A percentile compares a stretch with the other conserved stretches of the same genome.
Evolutionary conservation across 53 echinoderm and acorn worm genomes (phyloP).

Genomic region (Holothuria leucospilota): DNA sequence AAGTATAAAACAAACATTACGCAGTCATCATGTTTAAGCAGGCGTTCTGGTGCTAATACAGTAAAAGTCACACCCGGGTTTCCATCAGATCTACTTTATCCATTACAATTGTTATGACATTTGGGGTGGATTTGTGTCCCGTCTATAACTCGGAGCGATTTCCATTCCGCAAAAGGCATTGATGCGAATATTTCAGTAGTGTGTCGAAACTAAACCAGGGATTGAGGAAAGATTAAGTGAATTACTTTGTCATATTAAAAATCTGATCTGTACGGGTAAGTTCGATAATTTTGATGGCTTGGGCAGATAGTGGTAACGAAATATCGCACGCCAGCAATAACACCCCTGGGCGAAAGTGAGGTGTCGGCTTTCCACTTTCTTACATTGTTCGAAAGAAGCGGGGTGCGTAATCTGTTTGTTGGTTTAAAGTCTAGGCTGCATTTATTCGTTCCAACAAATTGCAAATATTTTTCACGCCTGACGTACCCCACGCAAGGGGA

Average conservation of each 20-base stretch:
- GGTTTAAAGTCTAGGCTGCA: slow-evolving; percentile 30
- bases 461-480: slow-evolving; percentile 43
- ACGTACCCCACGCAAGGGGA: slow-evolving; percentile 32
- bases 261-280: slow-evolving; percentile 16
- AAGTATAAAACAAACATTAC: too few relatives aligned
- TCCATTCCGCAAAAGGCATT: neutral
- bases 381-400: slow-evolving; percentile 1
- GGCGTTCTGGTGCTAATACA: too few relatives aligned
- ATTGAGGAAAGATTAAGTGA: slow-evolving; percentile 32
- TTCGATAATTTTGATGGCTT: slow-evolving; percentile 21
- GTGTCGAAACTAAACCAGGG: slow-evolving; percentile 16
- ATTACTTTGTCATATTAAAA: slow-evolving; percentile 43
- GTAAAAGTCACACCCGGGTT: too few relatives aligned
- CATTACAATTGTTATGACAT: too few relatives aligned
- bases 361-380: slow-evolving; percentile 15
- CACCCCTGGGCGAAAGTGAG: slow-evolving; percentile 14
- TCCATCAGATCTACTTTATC: too few relatives aligned
- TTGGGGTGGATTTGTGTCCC: too few relatives aligned
- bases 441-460: slow-evolving; percentile 40
- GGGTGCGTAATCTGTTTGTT: slow-evolving; percentile 43
- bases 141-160: too few relatives aligned
- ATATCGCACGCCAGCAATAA: slow-evolving; percentile 37
- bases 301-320: slow-evolving; percentile 28
- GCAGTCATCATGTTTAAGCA: too few relatives aligned
- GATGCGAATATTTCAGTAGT: slow-evolving; percentile 13